These are phyloP conservation scores for Oncorhynchus gorbuscha DNA, from an alignment of 2,113 vertebrate genomes.

Conservation along the genomic window DNA sequence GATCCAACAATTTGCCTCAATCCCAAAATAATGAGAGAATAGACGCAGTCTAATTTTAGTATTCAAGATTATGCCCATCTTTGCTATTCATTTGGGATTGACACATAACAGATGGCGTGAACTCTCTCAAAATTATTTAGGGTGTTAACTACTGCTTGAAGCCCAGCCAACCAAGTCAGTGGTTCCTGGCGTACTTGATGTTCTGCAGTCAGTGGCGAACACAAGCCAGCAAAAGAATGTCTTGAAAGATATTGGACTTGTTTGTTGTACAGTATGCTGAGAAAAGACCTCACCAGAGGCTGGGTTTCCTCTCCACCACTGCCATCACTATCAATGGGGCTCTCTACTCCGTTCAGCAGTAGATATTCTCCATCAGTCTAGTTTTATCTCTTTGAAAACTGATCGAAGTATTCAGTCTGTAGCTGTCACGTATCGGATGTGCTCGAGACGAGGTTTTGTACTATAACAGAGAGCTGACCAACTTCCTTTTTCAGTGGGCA, in stretches of 20 bases:
- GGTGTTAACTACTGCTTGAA: conserved; percentile 2
- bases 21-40: background rate
- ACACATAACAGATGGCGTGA: background rate
- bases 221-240: conserved; percentile 12
- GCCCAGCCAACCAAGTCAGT: background rate
- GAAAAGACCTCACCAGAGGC: background rate
- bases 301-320: background rate
- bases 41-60: background rate
- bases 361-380: background rate
- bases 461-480: no score
- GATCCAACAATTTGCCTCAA: background rate
- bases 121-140: background rate
- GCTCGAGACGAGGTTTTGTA: no score
- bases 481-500: no score
- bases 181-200: conserved; percentile 2
- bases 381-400: background rate
- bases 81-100: background rate
- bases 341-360: background rate
- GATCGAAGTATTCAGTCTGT: background rate
- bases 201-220: background rate
- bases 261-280: conserved; percentile 22
- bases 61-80: background rate
- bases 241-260: conserved; percentile 22
- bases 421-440: background rate
- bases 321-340: conserved; percentile 10